Evolutionary conservation across 2,888 invertebrate species (phyloP), one percentile per base, ranked within the genome.

Genomic region (Rutpela maculata): DNA sequence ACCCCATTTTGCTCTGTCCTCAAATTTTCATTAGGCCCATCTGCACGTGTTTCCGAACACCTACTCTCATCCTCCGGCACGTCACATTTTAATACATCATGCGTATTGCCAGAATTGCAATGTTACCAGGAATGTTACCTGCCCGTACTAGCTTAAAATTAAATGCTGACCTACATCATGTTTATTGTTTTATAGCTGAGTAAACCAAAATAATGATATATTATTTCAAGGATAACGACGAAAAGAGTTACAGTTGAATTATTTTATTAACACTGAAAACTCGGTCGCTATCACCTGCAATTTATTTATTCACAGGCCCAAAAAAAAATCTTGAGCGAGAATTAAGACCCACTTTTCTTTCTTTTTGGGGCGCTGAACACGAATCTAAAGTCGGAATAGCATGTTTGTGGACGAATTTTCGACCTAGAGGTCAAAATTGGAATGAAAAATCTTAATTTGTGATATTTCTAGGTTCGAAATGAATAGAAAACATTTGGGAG

Each of bases 11-110:
- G 77, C 81, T 75, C 81, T 78, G 80, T 85, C 83, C 84, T 84
- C 84, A 84, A 83, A 84, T 84, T 85, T 85, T 85, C 85, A 85
- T 85, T 85, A 85, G 84, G 82, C 81, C 84, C 84, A 84, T 83
- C 83, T 83, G 84, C 78, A 79, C 83, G 79, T 82, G 84, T 80
- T 82, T 78, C 79, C 76, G 56, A 76, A 75, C 80, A 81, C 80
- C 81, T 77, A 78, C 78, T 67, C 80, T 71, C 74, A 74, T 76
- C 78, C 70, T 72, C 70, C 59, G 68, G 15, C 65, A 18, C 55
- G 50, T 67, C 67, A 55, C 26, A 63, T 63, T 38, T 63, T 63
- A 31, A 38, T 63, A 63, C 38, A 17, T 63, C 63, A 38, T 26
- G 67, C 50, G 67, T 55, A 7, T 26, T 17, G 67, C 18, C 56